phyloP scores from a whole-genome alignment of 2,797 vertebrate species.

The Leptoclinus maculatus region DNA sequence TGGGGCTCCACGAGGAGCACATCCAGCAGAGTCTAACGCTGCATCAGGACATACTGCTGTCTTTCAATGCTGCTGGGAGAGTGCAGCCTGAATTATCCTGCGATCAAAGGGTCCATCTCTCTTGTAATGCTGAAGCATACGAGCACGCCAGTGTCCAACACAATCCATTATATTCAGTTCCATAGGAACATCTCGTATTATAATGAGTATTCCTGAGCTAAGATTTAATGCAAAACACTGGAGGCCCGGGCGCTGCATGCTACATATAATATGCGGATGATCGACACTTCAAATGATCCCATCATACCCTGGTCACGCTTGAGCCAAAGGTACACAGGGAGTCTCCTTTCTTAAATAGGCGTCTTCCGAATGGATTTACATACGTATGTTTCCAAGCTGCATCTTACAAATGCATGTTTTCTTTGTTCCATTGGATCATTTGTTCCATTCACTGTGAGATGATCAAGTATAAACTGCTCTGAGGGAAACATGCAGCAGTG shows the following conservation, averaged over 20 bases:
- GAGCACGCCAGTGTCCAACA: slow-evolving; percentile 10
- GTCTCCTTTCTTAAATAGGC: not conserved
- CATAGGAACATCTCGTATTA: not conserved
- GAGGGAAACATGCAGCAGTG: not conserved
- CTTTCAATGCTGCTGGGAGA: not conserved
- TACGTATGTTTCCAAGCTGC: not conserved
- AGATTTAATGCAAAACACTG: slow-evolving; percentile 6
- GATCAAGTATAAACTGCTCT: not conserved
- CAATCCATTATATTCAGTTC: not conserved
- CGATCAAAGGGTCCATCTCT: slow-evolving; percentile 23
- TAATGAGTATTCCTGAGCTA: not conserved
- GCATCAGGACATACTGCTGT: not conserved
- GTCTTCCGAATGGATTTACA: not conserved
- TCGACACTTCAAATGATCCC: slow-evolving; percentile 27
- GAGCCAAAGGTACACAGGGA: not conserved
- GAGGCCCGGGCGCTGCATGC: not conserved
- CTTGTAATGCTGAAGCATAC: slow-evolving; percentile 2
- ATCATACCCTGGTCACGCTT: slow-evolving; percentile 6
- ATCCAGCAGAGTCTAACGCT: not conserved
- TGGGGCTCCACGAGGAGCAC: not conserved
- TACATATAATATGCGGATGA: slow-evolving; percentile 20
- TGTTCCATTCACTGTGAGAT: not conserved
- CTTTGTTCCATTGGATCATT: not conserved
- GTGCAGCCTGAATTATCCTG: slow-evolving; percentile 14
- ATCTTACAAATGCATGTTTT: not conserved